Evolutionary conservation across 2,113 vertebrate genomes (phyloP).

Genomic region (Halichoerus grypus): DNA sequence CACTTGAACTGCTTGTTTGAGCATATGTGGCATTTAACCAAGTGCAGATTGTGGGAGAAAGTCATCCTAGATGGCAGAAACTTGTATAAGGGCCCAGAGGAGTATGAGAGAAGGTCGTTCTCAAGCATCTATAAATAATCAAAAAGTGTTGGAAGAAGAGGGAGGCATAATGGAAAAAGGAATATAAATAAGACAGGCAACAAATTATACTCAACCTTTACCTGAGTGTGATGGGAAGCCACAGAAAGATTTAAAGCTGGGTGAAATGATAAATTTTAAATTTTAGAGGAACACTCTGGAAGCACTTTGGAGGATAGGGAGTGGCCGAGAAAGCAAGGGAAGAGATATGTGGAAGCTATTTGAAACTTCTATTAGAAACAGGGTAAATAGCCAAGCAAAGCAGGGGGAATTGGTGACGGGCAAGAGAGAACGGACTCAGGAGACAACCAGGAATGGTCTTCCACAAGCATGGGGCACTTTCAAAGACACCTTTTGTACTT

Average conservation of each 20-base stretch:
- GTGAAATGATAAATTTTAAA: slow-evolving; percentile 64
- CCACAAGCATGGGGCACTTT: fast-evolving
- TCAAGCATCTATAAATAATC: slow-evolving; percentile 79
- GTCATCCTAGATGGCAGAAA: background rate
- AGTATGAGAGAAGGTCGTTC: slow-evolving; percentile 71
- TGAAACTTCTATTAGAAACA: background rate
- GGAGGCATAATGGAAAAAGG: slow-evolving; percentile 57
- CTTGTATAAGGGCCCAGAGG: slow-evolving; percentile 18
- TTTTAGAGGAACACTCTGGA: slow-evolving; percentile 53
- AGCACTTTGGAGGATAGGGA: background rate
- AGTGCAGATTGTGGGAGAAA: slow-evolving; percentile 56
- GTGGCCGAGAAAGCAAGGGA: background rate
- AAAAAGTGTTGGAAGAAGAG: slow-evolving; percentile 65
- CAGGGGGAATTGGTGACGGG: fast-evolving
- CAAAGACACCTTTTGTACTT: background rate
- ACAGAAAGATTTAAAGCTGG: slow-evolving; percentile 69
- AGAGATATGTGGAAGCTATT: background rate
- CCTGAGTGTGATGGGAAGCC: slow-evolving; percentile 39
- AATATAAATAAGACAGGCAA: slow-evolving; percentile 77
- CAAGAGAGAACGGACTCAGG: background rate
- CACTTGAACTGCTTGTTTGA: background rate
- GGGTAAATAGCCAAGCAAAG: background rate
- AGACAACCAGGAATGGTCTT: background rate
- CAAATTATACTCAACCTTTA: slow-evolving; percentile 77
- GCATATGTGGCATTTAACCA: slow-evolving; percentile 33